Conservation (phyloP, 2,888 invertebrate genomes). For the Aleiodes testaceus region DNA sequence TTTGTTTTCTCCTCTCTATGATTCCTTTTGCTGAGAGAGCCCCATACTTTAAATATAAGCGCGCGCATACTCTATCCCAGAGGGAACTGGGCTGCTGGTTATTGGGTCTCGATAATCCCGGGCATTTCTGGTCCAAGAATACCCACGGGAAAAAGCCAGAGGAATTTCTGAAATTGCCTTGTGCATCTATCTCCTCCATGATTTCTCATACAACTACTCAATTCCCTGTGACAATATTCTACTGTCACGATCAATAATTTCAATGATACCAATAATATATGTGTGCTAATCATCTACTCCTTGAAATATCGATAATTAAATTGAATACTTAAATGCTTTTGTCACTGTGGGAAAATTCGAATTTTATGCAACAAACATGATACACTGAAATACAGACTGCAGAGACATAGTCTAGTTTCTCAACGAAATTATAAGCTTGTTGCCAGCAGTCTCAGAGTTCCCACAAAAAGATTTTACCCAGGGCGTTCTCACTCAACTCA, state of each 20-base stretch:
- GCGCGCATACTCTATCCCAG: conserved; percentile 20
- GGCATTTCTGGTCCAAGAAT: conserved; percentile 39
- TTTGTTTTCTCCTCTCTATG: conserved; percentile 18
- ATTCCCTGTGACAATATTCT: neutral
- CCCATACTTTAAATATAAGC: conserved; percentile 32
- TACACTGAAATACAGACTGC: neutral
- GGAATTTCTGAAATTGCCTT: conserved; percentile 37
- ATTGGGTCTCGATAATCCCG: conserved; percentile 43
- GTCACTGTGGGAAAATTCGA: conserved; percentile 10
- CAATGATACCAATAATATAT: too few species aligned
- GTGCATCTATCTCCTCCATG: conserved; percentile 25
- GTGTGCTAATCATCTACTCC: too few species aligned
- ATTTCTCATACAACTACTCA: conserved; percentile 6
- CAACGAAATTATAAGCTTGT: conserved; percentile 12
- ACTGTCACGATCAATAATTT: conserved; percentile 16
- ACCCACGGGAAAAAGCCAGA: conserved; percentile 31
- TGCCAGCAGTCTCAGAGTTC: conserved; percentile 9
- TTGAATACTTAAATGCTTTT: too few species aligned
- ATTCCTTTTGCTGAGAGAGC: conserved; percentile 10
- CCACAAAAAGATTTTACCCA: conserved; percentile 7
- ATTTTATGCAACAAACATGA: conserved; percentile 22
- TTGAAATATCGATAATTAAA: too few species aligned
- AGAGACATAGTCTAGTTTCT: conserved; percentile 5
- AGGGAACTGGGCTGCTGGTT: conserved; percentile 27
- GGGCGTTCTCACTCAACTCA: conserved; percentile 12